Evolutionary conservation across 2,888 invertebrate species (phyloP), one percentile per base, ranked within the genome.

Genomic region (Actias luna): DNA sequence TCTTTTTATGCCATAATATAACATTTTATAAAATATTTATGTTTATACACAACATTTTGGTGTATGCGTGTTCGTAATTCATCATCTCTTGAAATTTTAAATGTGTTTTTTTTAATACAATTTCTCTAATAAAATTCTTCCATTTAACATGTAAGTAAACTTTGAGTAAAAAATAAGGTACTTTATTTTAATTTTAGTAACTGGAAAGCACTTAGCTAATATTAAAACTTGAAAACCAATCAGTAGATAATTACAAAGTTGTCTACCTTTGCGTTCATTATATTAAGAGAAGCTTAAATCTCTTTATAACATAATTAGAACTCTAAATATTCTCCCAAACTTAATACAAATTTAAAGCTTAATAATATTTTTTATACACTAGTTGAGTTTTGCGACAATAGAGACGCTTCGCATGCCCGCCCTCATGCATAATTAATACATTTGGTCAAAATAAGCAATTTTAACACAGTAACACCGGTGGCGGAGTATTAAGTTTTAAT

Each of bases 361-460:
- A 79, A 70, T 74, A 72, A 74, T 80, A 73, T 77, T 79, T 78
- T 81, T 78, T 78, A 78, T 78, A 75, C 74, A 76, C 73, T 70
- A 72, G 71, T 73, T 67, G 74, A 75, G 78, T 80, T 80, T 78
- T 79, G 75, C 75, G 79, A 67, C 74, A 78, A 77, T 81, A 76
- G 76, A 69, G 69, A 71, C 71, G 72, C 69, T 71, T 69, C 69
- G 71, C 70, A 68, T 69, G 71, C 66, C 65, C 70, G 67, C 75
- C 74, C 80, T 88, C 87, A 87, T 89, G 87, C 88, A 89, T 89
- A 89, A 89, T 89, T 87, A 89, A 89, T 83, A 77, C 68, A 74
- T 69, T 68, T 79, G 86, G 86, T 84, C 86, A 84, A 89, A 89
- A 88, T 87, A 89, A 89, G 89, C 88, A 87, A 89, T 89, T 88